Percentiles rank a stretch among this genome's conserved stretches.
phyloP scores from a whole-genome alignment of 2,888 invertebrate genomes.

The Rhagonycha fulva region DNA sequence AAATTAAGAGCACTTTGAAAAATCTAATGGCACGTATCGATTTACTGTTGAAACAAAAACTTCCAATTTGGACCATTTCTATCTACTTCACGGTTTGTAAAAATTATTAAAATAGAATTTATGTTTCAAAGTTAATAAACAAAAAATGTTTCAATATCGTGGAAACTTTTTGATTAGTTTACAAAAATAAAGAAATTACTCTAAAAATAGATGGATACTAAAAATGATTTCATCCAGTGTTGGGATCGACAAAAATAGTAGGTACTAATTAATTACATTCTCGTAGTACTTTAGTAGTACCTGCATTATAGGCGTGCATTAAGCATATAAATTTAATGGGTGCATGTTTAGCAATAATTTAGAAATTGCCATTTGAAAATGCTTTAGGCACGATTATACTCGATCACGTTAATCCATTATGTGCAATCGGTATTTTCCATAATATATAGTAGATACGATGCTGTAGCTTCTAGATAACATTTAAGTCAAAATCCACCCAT shows the following conservation, averaged over 20 bases:
- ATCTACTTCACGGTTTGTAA: too few species aligned
- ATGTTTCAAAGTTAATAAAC: neutral
- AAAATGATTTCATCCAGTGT: neutral
- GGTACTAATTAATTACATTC: conserved; percentile 8
- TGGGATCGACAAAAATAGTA: neutral
- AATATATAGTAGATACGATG: neutral
- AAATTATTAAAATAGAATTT: neutral
- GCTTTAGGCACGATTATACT: conserved; percentile 21
- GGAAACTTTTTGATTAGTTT: neutral
- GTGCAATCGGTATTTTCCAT: conserved; percentile 2
- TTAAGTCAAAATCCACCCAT: neutral
- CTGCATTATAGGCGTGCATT: conserved; percentile 4
- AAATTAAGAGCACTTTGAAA: neutral
- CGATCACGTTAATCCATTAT: conserved; percentile 25
- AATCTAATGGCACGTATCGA: neutral
- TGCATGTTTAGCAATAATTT: conserved; percentile 19
- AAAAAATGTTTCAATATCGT: neutral
- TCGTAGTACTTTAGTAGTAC: neutral
- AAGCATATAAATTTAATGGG: conserved; percentile 9
- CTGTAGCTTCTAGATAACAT: neutral
- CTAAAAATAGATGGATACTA: neutral
- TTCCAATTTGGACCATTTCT: neutral
- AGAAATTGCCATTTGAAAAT: conserved; percentile 17
- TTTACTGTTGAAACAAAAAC: neutral
- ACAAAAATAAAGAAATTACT: neutral